phyloP scores from a whole-genome alignment of 2,797 vertebrate species.

The Alca torda region DNA sequence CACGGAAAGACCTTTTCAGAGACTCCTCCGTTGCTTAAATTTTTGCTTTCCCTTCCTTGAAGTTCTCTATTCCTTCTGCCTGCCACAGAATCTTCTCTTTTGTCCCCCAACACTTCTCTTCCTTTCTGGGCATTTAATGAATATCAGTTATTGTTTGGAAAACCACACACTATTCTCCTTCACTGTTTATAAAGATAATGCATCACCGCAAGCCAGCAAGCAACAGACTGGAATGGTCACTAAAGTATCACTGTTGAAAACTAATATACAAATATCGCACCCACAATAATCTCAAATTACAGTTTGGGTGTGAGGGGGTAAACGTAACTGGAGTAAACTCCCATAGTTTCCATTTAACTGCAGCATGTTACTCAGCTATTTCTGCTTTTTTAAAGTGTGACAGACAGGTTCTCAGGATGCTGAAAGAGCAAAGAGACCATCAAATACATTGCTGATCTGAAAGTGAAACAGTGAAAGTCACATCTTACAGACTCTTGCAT shows the following conservation, averaged over 20 bases:
- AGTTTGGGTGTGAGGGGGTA: not conserved
- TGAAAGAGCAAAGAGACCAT: not conserved
- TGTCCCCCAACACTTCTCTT: not conserved
- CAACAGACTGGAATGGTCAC: not conserved
- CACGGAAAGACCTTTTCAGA: not conserved
- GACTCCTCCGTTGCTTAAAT: not conserved
- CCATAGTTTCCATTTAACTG: not conserved
- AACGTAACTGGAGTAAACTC: not conserved
- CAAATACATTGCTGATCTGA: not conserved
- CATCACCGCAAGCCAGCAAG: not conserved
- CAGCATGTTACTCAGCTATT: not conserved
- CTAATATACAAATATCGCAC: not conserved
- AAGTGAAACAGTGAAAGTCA: not conserved
- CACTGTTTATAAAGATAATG: not conserved
- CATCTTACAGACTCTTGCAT: not conserved
- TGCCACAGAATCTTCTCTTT: not conserved
- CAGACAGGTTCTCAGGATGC: not conserved
- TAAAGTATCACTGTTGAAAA: not conserved
- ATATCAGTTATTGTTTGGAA: not conserved
- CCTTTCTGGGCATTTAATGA: not conserved
- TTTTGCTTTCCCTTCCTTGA: not conserved
- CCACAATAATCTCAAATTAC: not conserved
- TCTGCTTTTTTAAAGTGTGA: not conserved
- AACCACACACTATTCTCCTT: not conserved
- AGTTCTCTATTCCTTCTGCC: not conserved